Conservation (phyloP, 2,888 invertebrate genomes). For the Agrochola macilenta region DNA sequence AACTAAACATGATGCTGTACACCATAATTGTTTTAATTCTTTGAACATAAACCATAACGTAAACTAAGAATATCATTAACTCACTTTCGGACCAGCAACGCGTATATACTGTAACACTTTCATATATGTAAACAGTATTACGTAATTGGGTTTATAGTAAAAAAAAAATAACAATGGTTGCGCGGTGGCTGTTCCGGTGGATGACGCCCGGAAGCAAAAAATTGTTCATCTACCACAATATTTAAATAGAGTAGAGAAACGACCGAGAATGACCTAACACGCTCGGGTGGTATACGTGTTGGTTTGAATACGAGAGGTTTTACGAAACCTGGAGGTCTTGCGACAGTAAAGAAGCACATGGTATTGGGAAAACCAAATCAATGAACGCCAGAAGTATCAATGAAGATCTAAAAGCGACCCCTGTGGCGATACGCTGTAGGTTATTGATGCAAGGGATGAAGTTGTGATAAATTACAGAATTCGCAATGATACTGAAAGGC, state of each 20-base stretch:
- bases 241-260: slow-evolving; percentile 50
- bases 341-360: background rate
- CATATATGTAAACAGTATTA: slow-evolving; percentile 71
- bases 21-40: slow-evolving; percentile 65
- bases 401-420: background rate
- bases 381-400: background rate
- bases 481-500: background rate
- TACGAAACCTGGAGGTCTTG: background rate
- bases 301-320: background rate
- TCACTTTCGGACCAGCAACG: slow-evolving; percentile 83
- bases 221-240: slow-evolving; percentile 54
- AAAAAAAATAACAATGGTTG: slow-evolving; percentile 73
- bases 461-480: background rate
- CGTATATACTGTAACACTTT: slow-evolving; percentile 82
- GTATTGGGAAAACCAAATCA: slow-evolving; percentile 3
- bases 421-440: background rate
- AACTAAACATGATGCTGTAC: slow-evolving; percentile 54
- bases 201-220: slow-evolving; percentile 72
- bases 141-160: slow-evolving; percentile 71
- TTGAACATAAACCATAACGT: slow-evolving; percentile 58
- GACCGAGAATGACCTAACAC: slow-evolving; percentile 28
- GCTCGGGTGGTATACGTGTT: slow-evolving; percentile 16
- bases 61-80: slow-evolving; percentile 78
- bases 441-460: background rate
- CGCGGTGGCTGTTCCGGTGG: slow-evolving; percentile 74